A percentile compares a stretch with the other conserved stretches of the same genome.
phyloP scores from a whole-genome alignment of 1,140 invertebrate genomes.

The Plutomurus gul region DNA sequence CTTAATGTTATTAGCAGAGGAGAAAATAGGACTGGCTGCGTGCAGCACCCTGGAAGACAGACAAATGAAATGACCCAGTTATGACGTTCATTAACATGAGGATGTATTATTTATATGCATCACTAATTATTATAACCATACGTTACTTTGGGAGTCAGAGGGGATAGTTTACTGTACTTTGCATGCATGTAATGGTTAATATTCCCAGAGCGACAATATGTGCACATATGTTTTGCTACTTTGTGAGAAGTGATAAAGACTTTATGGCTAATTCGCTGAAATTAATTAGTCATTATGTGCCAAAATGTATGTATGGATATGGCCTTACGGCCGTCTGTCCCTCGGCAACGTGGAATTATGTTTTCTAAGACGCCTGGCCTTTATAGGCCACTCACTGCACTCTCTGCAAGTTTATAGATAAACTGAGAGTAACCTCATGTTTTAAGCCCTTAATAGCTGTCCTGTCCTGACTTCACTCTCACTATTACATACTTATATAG shows the following conservation, averaged over 20 bases:
- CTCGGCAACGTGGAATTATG: neutral
- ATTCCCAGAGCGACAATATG: conserved; percentile 6
- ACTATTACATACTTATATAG: neutral
- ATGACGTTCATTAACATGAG: neutral
- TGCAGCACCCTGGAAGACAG: neutral
- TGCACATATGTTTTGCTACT: conserved; percentile 10
- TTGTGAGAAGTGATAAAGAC: conserved; percentile 15
- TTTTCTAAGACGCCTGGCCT: neutral
- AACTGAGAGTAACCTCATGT: neutral
- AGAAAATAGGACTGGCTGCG: neutral
- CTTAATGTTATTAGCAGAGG: no score
- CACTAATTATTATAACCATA: conserved; percentile 4
- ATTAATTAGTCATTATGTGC: conserved; percentile 35
- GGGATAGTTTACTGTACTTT: conserved; percentile 9
- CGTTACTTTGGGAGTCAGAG: conserved; percentile 11
- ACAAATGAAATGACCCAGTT: conserved; percentile 20
- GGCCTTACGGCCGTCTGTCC: conserved; percentile 8
- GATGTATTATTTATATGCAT: neutral
- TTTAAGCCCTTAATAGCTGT: neutral
- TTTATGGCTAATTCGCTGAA: conserved; percentile 33
- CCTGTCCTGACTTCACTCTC: neutral
- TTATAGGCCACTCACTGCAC: neutral
- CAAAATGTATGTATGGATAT: conserved; percentile 26
- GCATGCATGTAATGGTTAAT: conserved; percentile 9
- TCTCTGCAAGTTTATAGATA: neutral